phyloP scores from a whole-genome alignment of 2,113 vertebrate species.

The Epinephelus cyanopodus region DNA sequence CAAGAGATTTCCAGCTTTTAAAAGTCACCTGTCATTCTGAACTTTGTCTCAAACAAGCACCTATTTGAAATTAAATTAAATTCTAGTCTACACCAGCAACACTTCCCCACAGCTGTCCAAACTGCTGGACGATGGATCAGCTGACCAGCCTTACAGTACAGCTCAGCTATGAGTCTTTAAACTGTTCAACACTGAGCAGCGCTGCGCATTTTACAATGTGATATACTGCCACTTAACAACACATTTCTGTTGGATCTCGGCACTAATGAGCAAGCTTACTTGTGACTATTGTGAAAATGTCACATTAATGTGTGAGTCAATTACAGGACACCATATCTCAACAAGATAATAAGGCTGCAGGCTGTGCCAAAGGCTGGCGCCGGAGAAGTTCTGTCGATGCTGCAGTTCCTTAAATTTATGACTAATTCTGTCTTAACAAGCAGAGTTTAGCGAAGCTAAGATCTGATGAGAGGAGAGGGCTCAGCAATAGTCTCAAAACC shows the following conservation, averaged over 20 bases:
- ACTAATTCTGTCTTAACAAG: conserved; percentile 27
- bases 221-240: conserved; percentile 31
- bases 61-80: background rate
- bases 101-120: background rate
- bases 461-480: conserved; percentile 3
- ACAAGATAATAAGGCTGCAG: conserved; percentile 46
- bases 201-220: conserved; percentile 6
- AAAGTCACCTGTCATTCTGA: background rate
- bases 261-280: conserved; percentile 59
- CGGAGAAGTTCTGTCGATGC: conserved; percentile 37
- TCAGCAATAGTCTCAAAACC: background rate
- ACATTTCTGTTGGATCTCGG: conserved; percentile 34
- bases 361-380: conserved; percentile 27
- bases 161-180: background rate
- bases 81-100: background rate
- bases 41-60: conserved; percentile 11
- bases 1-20: background rate
- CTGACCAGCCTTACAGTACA: conserved; percentile 1
- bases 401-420: conserved; percentile 32
- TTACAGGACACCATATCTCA: conserved; percentile 59
- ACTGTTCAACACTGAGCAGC: background rate
- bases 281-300: conserved; percentile 57
- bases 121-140: background rate
- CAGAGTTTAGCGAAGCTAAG: background rate
- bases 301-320: conserved; percentile 60